phyloP scores from a whole-genome alignment of 2,113 vertebrate genomes.

The Anolis sagrei region DNA sequence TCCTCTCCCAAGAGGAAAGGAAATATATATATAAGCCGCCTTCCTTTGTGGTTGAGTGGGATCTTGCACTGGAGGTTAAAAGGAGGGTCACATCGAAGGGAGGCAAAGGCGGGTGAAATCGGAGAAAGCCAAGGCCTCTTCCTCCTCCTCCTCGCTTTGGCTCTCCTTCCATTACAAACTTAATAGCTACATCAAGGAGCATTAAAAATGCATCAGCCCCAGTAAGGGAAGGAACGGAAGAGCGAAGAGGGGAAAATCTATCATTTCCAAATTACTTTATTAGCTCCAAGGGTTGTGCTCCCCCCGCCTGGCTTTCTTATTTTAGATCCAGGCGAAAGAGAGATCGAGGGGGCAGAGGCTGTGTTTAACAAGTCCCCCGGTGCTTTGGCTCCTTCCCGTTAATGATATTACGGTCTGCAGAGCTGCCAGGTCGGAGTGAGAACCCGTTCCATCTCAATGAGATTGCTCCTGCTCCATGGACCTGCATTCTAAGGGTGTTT shows the following conservation, averaged over 20 bases:
- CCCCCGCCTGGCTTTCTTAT: not conserved
- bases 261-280: conserved; percentile 50
- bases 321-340: conserved; percentile 35
- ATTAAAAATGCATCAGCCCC: conserved; percentile 57
- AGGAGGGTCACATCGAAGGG: not conserved
- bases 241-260: conserved; percentile 57
- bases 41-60: no score
- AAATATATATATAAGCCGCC: no score
- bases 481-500: not conserved
- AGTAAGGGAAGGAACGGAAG: conserved; percentile 33
- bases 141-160: no score
- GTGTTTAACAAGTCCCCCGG: not conserved
- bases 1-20: no score
- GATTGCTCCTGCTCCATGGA: not conserved
- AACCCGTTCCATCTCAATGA: not conserved
- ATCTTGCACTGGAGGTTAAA: no score
- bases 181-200: conserved; percentile 34
- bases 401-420: not conserved
- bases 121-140: not conserved
- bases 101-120: not conserved
- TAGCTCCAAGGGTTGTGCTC: conserved; percentile 29
- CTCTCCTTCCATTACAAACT: conserved; percentile 43
- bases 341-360: not conserved
- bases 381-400: not conserved
- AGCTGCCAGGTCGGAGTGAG: not conserved